Evolutionary conservation across 53 echinoderm and acorn worm species (phyloP).

Genomic region (Temnopleurus reevesii): DNA sequence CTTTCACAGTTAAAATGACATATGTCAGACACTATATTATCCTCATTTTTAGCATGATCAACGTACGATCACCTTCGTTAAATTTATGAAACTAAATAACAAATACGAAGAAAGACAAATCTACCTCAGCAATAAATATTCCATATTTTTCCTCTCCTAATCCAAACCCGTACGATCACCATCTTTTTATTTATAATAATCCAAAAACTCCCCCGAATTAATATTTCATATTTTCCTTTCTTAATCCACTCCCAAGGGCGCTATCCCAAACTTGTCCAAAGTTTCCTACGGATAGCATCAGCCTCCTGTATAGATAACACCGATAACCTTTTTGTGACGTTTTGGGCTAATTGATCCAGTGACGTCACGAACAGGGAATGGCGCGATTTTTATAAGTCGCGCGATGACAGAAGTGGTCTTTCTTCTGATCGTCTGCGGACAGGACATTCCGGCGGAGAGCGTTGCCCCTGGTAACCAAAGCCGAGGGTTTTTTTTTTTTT

Average conservation of each 20-base stretch:
- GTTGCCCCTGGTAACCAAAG: slow-evolving; percentile 24
- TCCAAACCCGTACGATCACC: too few species aligned
- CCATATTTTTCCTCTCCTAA: too few species aligned
- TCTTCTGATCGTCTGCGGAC: slow-evolving; percentile 12
- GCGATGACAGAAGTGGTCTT: slow-evolving; percentile 30
- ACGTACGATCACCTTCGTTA: too few species aligned
- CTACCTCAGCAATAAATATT: too few species aligned
- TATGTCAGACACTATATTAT: too few species aligned
- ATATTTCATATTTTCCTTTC: not conserved
- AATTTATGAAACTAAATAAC: too few species aligned
- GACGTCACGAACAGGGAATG: not conserved
- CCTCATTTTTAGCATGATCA: too few species aligned
- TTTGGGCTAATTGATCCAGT: slow-evolving; percentile 22
- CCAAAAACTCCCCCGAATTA: too few species aligned
- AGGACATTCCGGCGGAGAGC: not conserved
- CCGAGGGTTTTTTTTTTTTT: not conserved
- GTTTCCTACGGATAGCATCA: not conserved
- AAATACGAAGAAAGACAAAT: too few species aligned
- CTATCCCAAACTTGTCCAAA: not conserved
- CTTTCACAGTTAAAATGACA: too few species aligned
- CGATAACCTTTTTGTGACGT: slow-evolving; percentile 29
- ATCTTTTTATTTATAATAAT: too few species aligned
- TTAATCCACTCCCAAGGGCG: not conserved
- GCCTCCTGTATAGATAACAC: not conserved
- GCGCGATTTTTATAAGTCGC: not conserved